Evolutionary conservation across 1,140 invertebrate genomes (phyloP), one percentile per base, ranked within the genome.

Genomic region (Heterodera carotae): DNA sequence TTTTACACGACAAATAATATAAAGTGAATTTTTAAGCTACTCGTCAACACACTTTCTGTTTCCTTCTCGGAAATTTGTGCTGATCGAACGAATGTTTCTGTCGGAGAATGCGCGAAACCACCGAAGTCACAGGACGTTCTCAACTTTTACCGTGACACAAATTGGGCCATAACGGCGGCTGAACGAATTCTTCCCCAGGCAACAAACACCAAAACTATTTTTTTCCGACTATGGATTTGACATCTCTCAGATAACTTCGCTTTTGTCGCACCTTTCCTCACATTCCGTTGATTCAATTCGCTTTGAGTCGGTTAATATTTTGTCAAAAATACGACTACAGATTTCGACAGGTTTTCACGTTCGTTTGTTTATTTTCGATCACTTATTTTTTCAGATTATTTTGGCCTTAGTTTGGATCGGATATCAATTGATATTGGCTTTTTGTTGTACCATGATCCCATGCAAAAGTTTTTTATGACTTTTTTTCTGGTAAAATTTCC

Each of bases 151-250:
- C n/a, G 72, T 25, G n/a, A 62, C n/a, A 10, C 33, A 1, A 33
- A 62, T 31, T 74, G 72, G 72, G 22, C 64, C 15, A 6, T 33
- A 64, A 74, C 59, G 53, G 72, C 72, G 33, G 59, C 43, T 22
- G 25, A 34, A 4, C 36, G 33, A 74, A 34, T 74, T 59, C 64
- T 74, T 2, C 72, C 72, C 12, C 56, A 74, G 59, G 62, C 33
- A 66, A 66, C 15, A 34, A 31, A 8, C 6, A 6, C 27, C n/a
- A n/a, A n/a, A n/a, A n/a, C n/a, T n/a, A 66, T 1, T 34, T 18
- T 15, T 15, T 29, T n/a, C 12, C 1, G n/a, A 66, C 29, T 66
- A 29, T 29, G 22, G 27, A 29, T 66, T 43, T 12, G 7, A 0
- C n/a, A 62, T 31, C 31, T 31, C 4, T 18, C 33, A 66, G 62